A percentile compares a stretch with the other conserved stretches of the same genome.
phyloP scores from a whole-genome alignment of 2,797 vertebrate genomes.

The Periparus ater region DNA sequence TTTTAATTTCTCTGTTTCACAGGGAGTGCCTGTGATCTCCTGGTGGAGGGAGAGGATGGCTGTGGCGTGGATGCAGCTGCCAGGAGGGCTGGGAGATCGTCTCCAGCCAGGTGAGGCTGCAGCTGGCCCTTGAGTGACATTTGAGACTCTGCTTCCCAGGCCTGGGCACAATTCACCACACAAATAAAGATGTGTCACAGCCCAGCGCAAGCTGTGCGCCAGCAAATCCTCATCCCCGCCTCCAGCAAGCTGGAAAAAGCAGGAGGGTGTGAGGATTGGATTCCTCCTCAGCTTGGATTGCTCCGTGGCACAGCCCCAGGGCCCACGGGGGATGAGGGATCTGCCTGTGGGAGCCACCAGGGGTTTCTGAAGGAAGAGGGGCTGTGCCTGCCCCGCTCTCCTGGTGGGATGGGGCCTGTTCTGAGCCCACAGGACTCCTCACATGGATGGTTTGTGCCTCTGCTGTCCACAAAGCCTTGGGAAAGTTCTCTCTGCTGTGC shows the following conservation, averaged over 20 bases:
- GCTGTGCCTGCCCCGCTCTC: background rate
- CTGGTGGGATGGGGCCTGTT: background rate
- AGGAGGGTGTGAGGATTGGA: background rate
- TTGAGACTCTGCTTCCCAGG: background rate
- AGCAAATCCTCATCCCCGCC: background rate
- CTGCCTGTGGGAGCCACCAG: background rate
- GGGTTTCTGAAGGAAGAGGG: accelerated
- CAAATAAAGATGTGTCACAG: background rate
- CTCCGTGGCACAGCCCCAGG: background rate
- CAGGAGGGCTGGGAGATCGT: background rate
- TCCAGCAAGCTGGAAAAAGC: background rate
- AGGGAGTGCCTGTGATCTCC: background rate
- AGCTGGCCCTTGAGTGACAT: background rate
- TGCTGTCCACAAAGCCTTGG: background rate
- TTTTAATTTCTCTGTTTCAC: too few species aligned
- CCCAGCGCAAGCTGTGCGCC: background rate
- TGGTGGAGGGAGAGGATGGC: background rate
- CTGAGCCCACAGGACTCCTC: accelerated
- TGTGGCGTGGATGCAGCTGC: background rate
- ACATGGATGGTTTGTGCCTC: background rate
- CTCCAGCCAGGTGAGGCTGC: background rate
- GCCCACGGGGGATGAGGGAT: accelerated
- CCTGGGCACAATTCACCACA: background rate
- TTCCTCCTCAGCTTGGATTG: background rate
- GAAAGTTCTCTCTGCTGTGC: background rate